Base-by-base conservation (phyloP, 2,113 vertebrate species). In the Prietella phreatophila region DNA sequence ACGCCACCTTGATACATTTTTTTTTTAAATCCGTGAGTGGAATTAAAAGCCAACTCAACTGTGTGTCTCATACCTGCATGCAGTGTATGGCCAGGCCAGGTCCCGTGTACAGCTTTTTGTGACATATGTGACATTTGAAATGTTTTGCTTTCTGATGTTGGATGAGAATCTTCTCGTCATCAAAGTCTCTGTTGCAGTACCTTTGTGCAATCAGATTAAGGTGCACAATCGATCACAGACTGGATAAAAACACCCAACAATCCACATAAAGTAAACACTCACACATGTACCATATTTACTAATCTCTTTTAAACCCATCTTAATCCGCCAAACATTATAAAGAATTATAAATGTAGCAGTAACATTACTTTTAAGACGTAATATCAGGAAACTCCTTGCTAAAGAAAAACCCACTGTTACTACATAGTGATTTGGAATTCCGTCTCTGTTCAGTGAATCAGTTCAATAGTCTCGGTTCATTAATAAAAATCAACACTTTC, bases 81-180 rank as follows among this genome's bases (percentile, higher is more conserved):
- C 98, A 99, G 88, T 99, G 98, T 92, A 99, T 99, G 82, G 98
- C 98, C 94, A 99, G 95, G 11, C 98, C 98, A 85, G 98, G 98
- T 78, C 98, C 98, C 60, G 98, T 99, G 86, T 99, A 99, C 63
- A 99, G 91, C 88, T 99, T 99, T 92, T 99, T 99, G 92, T 99
- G 98, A 93, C 98, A 99, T 93, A 99, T 99, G 84, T 99, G 98
- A 89, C 98, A 99, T 95, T 99, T 99, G 92, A 99, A 99, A 95
- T 99, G 98, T 92, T 99, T 99, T 61, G 98, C 98, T 94, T 99
- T 99, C 92, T 99, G 98, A 89, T 99, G 98, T 90, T 99, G 98
- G 92, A 99, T 99, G 85, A 99, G 97, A 85, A 99, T 99, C 93
- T 99, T 99, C 92, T 99, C 98, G 91, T 99, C 98, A 87, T 99